These are phyloP conservation scores for Paracentrotus lividus DNA, from an alignment of 53 echinoderm and acorn worm species.

Conservation along the genomic window DNA sequence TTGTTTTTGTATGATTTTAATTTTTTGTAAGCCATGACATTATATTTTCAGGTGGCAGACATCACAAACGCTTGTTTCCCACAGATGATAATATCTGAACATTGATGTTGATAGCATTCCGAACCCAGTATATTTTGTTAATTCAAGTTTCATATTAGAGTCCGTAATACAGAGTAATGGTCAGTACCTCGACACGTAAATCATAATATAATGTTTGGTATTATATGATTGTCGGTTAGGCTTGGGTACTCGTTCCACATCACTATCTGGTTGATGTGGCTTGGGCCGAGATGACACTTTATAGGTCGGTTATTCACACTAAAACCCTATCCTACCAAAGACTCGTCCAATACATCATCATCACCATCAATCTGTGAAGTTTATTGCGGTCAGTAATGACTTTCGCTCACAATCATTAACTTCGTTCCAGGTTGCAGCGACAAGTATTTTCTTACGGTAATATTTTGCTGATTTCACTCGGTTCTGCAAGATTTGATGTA, in stretches of 20 bases:
- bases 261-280: slow-evolving; percentile 1
- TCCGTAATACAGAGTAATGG: too few relatives aligned
- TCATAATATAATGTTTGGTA: too few relatives aligned
- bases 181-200: too few relatives aligned
- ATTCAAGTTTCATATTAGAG: too few relatives aligned
- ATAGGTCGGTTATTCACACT: slow-evolving; percentile 10
- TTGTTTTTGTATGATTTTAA: too few relatives aligned
- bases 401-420: background rate
- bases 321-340: background rate
- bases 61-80: too few relatives aligned
- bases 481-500: slow-evolving; percentile 14
- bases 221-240: background rate
- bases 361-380: background rate
- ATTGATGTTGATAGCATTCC: too few relatives aligned
- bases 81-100: too few relatives aligned
- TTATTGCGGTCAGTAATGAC: background rate
- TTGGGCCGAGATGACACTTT: background rate
- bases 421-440: background rate
- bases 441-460: background rate
- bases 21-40: too few relatives aligned
- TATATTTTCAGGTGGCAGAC: too few relatives aligned
- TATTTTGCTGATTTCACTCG: background rate
- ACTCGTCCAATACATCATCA: background rate
- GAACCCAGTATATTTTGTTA: too few relatives aligned
- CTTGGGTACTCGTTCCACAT: slow-evolving; percentile 1